Evolutionary conservation across 2,113 vertebrate genomes (phyloP), one percentile per base, ranked within the genome.

Genomic region (Ptilonorhynchus violaceus): DNA sequence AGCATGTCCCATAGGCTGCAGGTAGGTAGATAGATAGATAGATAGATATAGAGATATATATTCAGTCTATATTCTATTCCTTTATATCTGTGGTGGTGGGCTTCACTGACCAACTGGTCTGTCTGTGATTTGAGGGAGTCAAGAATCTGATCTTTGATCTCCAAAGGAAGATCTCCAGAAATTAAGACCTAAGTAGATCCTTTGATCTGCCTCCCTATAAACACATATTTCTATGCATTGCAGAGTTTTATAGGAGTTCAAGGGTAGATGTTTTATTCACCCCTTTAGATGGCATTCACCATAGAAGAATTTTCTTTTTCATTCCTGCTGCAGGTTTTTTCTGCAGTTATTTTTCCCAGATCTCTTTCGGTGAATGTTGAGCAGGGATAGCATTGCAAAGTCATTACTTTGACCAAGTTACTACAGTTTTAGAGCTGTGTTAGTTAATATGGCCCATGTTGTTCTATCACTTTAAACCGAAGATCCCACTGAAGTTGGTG

Each of bases 401-500:
- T 47, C 19, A 3, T 83, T 77, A 46, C 14, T 3, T 2, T 56
- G 68, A 35, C 73, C 50, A 60, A 33, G 47, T 77, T 81, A 28
- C 37, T 87, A 17, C 22, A 72, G 11, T 63, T 93, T 78, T 60
- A 70, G 35, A 79, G 28, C 56, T 7, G 0, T 73, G 41, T 39
- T 74, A 39, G 39, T 81, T 91, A 37, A 62, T 6, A 3, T 30
- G 44, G 44, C 69, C 37, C 7, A 1, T 56, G 30, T 92, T 87
- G 81, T 89, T n/a, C 58, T 89, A 49, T 58, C 66, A 64, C 14
- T 79, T 85, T 62, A 85, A 85, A 72, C 41, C 0, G 41, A 93
- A 93, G 92, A 96, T 93, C 89, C 70, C 70, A 63, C 81, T 73
- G 70, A 92, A 76, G 73, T 4, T 84, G 69, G 39, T 84, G 80